Conservation (phyloP, 2,797 vertebrate species). For the Loris lydekkerianus region DNA sequence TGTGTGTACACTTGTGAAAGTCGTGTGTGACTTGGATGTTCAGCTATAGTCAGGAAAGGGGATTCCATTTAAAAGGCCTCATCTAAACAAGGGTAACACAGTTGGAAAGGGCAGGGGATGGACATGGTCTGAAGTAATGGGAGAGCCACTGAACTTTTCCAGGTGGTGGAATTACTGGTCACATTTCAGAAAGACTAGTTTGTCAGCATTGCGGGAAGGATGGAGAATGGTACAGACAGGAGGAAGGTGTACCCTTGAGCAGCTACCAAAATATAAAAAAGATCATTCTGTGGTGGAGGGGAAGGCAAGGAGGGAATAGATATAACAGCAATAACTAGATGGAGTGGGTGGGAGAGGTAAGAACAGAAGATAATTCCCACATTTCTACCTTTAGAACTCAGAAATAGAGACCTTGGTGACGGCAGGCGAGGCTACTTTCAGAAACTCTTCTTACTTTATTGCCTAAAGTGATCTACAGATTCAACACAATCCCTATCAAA, state of each 20-base stretch:
- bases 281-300: background rate
- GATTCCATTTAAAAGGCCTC: background rate
- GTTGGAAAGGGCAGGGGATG: background rate
- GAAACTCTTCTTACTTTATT: background rate
- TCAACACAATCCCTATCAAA: too few species aligned
- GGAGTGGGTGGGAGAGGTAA: background rate
- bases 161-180: background rate
- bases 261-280: background rate
- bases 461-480: too few species aligned
- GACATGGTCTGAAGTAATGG: background rate
- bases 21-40: background rate
- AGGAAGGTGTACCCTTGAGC: background rate
- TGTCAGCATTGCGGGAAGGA: background rate
- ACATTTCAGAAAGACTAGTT: background rate
- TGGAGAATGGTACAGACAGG: background rate
- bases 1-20: background rate
- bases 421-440: background rate
- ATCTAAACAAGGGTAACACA: too few species aligned
- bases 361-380: background rate
- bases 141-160: background rate
- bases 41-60: background rate
- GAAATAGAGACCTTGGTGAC: background rate
- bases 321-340: background rate
- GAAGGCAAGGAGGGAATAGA: background rate
- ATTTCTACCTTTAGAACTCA: background rate